Evolutionary conservation across 2,113 vertebrate genomes (phyloP).

Genomic region (Mobula hypostoma): DNA sequence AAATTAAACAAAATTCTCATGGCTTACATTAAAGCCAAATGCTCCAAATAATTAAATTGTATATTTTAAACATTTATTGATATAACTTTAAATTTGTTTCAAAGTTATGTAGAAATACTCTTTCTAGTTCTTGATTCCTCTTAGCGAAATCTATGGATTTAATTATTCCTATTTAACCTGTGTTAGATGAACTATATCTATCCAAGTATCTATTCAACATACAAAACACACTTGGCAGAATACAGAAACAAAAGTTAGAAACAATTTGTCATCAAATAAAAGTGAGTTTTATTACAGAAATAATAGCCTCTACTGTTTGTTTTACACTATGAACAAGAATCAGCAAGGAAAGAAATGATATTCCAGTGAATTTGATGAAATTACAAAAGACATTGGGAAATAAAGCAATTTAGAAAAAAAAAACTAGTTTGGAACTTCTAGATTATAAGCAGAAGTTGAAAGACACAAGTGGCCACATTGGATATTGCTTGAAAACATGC

Average conservation of each 20-base stretch:
- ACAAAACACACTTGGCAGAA: background rate
- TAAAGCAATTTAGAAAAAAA: constrained; percentile 62
- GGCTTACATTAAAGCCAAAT: background rate
- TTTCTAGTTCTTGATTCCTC: background rate
- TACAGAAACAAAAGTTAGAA: background rate
- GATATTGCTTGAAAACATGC: too few species aligned
- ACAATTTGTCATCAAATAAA: background rate
- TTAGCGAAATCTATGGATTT: background rate
- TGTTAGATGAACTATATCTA: background rate
- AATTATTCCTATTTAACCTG: background rate
- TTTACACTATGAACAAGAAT: background rate
- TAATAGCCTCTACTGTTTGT: background rate
- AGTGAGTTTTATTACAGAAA: background rate
- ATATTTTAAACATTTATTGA: background rate
- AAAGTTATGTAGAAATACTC: background rate
- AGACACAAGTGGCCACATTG: constrained; percentile 74
- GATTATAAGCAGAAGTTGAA: constrained; percentile 92
- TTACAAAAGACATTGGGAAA: constrained; percentile 47
- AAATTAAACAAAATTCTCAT: background rate
- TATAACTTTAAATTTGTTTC: background rate
- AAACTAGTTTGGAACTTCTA: constrained; percentile 96
- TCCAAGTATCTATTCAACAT: background rate
- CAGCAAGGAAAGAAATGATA: background rate
- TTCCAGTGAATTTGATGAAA: constrained; percentile 40
- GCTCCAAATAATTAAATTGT: background rate